Evolutionary conservation across 2,113 vertebrate genomes (phyloP), one percentile per base, ranked within the genome.

Genomic region (Hoplias malabaricus): DNA sequence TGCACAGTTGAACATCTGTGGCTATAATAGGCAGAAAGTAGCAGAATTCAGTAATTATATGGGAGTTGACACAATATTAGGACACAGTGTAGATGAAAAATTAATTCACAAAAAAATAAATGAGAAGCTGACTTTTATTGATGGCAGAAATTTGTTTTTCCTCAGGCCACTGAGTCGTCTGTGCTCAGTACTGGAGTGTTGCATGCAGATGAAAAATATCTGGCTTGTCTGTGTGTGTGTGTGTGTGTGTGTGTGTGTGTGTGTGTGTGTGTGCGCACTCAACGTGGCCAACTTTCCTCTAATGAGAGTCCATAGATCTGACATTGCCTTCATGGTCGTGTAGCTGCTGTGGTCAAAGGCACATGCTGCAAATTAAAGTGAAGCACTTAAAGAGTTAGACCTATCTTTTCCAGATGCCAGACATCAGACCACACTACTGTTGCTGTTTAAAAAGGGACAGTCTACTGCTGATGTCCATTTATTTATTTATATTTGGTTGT

Each of bases 301-400:
- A 75, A 68, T 43, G 66, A 65, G 72, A 3, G 9, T 48, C 25
- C 61, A 54, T 62, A 21, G 16, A 27, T 74, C 54, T 65, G 57
- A 33, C 48, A 29, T 19, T 73, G 16, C 11, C 38, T 21, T 9
- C 27, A 23, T 27, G 29, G 68, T 61, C 33, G 38, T 25, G 33
- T 29, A 50, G 54, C 33, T 14, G 23, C 67, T 75, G 31, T n/a
- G 33, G 72, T 83, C 54, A 68, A 57, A 77, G 38, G 48, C 57
- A 63, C 27, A 19, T 16, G 6, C 27, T 75, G 11, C 31, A 36
- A 69, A 72, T 71, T 75, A 67, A 50, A 54, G 70, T 57, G 23
- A 33, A 31, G 34, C 71, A 23, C 10, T 70, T 65, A 40, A 43
- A n/a, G 36, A 69, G 56, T 14, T 48, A 56, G 29, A 10, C 48